Percentiles rank a stretch among this genome's conserved stretches.
phyloP scores from a whole-genome alignment of 1,140 invertebrate genomes.

The Caenorhabditis inopinata region DNA sequence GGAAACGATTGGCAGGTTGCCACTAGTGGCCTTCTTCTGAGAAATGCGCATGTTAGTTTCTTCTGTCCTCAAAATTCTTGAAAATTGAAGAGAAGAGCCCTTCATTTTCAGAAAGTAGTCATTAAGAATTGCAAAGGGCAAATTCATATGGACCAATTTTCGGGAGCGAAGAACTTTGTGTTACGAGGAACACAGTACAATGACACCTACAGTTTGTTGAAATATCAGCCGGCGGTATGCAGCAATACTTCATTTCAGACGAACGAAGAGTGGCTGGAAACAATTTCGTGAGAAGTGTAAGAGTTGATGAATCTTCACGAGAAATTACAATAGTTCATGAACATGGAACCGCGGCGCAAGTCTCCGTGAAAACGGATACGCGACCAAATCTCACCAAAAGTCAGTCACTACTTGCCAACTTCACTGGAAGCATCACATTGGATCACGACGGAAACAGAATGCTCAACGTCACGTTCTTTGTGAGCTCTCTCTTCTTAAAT shows the following conservation, averaged over 20 bases:
- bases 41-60: background rate
- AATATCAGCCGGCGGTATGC: no score
- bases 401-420: constrained; percentile 1
- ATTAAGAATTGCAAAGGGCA: constrained; percentile 19
- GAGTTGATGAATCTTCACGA: background rate
- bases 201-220: background rate
- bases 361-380: constrained; percentile 7
- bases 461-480: constrained; percentile 18
- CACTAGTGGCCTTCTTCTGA: background rate
- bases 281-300: constrained; percentile 16
- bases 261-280: background rate
- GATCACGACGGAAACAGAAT: constrained; percentile 25
- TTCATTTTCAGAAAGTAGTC: background rate
- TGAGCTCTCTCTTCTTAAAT: background rate
- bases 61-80: background rate
- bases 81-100: no score
- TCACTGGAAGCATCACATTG: constrained; percentile 6
- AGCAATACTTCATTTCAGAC: background rate
- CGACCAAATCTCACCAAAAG: constrained; percentile 16
- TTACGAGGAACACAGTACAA: constrained; percentile 4
- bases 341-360: constrained; percentile 21
- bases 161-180: constrained; percentile 1
- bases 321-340: constrained; percentile 10
- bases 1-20: constrained; percentile 27
- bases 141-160: constrained; percentile 1